A percentile compares a stretch with the other conserved stretches of the same genome.
phyloP scores from a whole-genome alignment of 2,113 vertebrate genomes.

The Tyto alba region DNA sequence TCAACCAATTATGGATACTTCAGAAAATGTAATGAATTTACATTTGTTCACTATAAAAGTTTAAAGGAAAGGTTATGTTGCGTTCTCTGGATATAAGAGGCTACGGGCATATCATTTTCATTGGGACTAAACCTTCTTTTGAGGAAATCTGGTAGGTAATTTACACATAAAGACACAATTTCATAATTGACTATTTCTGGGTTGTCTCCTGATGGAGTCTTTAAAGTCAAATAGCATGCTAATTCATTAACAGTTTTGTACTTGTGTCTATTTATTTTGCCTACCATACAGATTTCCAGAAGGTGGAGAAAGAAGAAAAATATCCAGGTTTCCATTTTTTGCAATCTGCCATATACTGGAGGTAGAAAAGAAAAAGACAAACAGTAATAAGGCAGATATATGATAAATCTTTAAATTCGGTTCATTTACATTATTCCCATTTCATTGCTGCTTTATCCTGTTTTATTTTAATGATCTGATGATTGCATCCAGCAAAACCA shows the following conservation, averaged over 20 bases:
- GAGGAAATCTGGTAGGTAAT: not conserved
- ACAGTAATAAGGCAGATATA: not conserved
- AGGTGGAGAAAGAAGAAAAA: not conserved
- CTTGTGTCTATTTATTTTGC: not conserved
- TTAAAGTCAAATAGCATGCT: not conserved
- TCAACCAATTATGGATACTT: slow-evolving; percentile 50
- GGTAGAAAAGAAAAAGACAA: not conserved
- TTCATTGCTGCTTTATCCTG: not conserved
- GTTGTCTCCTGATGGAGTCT: not conserved
- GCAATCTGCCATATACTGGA: not conserved
- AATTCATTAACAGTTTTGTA: not conserved
- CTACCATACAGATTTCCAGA: not conserved
- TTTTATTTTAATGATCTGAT: not conserved
- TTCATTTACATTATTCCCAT: not conserved
- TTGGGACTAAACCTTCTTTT: not conserved
- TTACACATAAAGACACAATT: not conserved
- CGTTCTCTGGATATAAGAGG: not conserved
- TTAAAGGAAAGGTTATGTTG: not conserved
- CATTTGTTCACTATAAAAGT: not conserved
- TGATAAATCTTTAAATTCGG: not conserved
- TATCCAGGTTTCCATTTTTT: not conserved
- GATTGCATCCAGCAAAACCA: not conserved
- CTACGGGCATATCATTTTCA: not conserved
- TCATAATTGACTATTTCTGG: not conserved
- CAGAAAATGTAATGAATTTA: not conserved